Conservation (phyloP, 2,797 vertebrate species). For the Parambassis ranga region DNA sequence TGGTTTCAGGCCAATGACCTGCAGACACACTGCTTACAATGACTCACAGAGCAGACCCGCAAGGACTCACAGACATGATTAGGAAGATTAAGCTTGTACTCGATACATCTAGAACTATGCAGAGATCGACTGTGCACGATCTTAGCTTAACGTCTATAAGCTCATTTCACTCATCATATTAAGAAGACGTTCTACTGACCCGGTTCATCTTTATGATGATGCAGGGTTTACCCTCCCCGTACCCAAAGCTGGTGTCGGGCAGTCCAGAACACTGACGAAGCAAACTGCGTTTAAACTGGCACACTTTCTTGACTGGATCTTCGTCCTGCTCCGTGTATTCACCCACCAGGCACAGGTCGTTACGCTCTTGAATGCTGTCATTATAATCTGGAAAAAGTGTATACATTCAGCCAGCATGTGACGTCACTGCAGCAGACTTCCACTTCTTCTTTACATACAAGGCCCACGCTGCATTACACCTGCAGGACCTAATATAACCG, state of each 20-base stretch:
- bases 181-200: slow-evolving; percentile 71
- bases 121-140: too few species aligned
- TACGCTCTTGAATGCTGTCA: slow-evolving; percentile 82
- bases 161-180: too few species aligned
- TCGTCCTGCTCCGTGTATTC: slow-evolving; percentile 78
- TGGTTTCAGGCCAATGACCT: slow-evolving; percentile 92
- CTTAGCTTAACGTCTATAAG: too few species aligned
- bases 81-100: too few species aligned
- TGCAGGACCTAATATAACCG: too few species aligned
- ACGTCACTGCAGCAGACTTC: too few species aligned
- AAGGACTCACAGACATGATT: too few species aligned
- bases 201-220: slow-evolving; percentile 94
- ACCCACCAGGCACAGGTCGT: slow-evolving; percentile 77
- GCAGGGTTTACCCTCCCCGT: slow-evolving; percentile 85
- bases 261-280: slow-evolving; percentile 86
- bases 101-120: too few species aligned
- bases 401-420: too few species aligned
- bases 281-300: slow-evolving; percentile 83
- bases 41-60: background rate
- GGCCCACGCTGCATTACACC: too few species aligned
- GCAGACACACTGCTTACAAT: background rate
- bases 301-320: slow-evolving; percentile 76
- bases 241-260: slow-evolving; percentile 84
- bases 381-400: slow-evolving; percentile 83
- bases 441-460: too few species aligned